Conservation (phyloP, 1,140 invertebrate genomes). For the Saccostrea cuccullata region DNA sequence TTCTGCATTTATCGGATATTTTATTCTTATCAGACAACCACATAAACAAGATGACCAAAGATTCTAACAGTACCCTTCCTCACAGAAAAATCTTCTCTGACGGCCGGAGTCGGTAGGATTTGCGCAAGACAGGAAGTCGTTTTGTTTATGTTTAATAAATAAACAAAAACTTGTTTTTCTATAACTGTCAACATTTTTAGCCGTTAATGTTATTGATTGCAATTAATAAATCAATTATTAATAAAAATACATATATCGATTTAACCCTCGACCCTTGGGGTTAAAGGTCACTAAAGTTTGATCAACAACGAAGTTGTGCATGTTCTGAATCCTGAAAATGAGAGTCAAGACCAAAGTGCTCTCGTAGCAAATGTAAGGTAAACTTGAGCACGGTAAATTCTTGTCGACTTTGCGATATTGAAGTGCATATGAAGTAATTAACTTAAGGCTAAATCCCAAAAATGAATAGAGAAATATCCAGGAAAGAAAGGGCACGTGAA, state of each 20-base stretch:
- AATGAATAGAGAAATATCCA: too few species aligned
- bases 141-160: conserved; percentile 6
- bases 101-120: conserved; percentile 15
- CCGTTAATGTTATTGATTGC: not conserved
- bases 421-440: too few species aligned
- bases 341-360: not conserved
- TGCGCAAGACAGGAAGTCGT: conserved; percentile 29
- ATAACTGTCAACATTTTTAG: not conserved
- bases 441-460: too few species aligned
- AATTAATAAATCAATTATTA: not conserved
- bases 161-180: not conserved
- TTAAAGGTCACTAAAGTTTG: not conserved
- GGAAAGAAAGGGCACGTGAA: too few species aligned
- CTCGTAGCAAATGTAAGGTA: not conserved
- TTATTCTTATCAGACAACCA: not conserved
- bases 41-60: not conserved
- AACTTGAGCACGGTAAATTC: not conserved
- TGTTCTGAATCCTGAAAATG: not conserved
- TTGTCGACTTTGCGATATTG: too few species aligned
- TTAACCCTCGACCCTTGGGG: not conserved
- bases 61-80: conserved; percentile 23
- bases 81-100: conserved; percentile 1
- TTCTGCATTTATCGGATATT: not conserved
- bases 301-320: not conserved
- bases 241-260: not conserved